Evolutionary conservation across 1,140 invertebrate genomes (phyloP), one percentile per base, ranked within the genome.

Genomic region (Mycetomoellerius zeteki): DNA sequence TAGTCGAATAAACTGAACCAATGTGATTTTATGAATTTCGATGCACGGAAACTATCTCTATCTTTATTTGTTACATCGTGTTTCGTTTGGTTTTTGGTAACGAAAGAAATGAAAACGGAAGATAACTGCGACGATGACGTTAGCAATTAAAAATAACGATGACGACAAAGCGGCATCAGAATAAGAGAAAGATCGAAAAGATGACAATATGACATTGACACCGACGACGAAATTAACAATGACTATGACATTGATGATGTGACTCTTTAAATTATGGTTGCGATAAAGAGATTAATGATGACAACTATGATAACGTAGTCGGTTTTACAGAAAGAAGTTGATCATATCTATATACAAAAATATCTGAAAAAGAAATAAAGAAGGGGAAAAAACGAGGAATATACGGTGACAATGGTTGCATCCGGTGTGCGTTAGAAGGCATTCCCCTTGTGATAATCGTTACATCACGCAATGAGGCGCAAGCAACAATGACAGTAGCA

Each of bases 381-480:
- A 7, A 69, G 24, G 12, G n/a, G 14, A 85, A 50, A 12, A 10
- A 37, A 85, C 5, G 21, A 78, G 52, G 72, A 52, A 19, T 69
- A 77, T 78, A 89, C 62, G 84, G 14, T 90, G 89, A 90, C 89
- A 90, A 90, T 89, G 89, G 88, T 72, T 30, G 60, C 62, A 43
- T 56, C 33, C 50, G 52, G 14, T 33, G 37, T 73, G 6, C n/a
- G 52, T 82, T 82, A n/a, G 33, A 27, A 73, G 54, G 54, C 19
- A 7, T 73, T 50, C 58, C 24, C 37, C 58, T 60, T 37, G 12
- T 73, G 52, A 73, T 30, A 84, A 50, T 75, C 54, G 27, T 84
- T 75, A 37, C 52, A 19, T 81, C 30, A 47, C 14, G 69, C 69
- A 82, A 82, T 47, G 19, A 82, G 67, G 24, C 47, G 62, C 47